Conservation (phyloP, 1,140 invertebrate species). For the Drosophila nannoptera region DNA sequence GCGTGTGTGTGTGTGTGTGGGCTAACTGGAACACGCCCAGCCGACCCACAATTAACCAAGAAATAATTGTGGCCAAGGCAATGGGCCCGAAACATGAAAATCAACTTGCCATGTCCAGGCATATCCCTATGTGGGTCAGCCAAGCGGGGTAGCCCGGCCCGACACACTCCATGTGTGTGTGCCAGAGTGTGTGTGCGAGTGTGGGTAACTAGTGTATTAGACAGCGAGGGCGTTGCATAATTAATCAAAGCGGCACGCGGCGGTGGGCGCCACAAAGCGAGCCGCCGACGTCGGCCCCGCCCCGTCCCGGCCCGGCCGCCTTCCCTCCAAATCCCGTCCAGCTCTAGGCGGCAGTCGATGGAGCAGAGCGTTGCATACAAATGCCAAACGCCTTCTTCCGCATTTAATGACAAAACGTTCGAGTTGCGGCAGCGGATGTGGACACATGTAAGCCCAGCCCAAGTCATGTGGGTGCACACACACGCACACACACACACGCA, state of each 20-base stretch:
- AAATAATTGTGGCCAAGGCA: constrained; percentile 30
- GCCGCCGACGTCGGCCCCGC: constrained; percentile 54
- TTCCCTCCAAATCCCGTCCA: constrained; percentile 54
- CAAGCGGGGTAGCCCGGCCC: not conserved
- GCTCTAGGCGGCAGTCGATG: constrained; percentile 11
- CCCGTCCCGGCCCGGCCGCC: constrained; percentile 44
- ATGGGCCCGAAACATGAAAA: constrained; percentile 36
- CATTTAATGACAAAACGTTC: constrained; percentile 50
- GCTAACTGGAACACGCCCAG: not conserved
- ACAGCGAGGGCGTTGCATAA: constrained; percentile 56
- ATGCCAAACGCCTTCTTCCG: constrained; percentile 70
- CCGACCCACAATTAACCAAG: constrained; percentile 11
- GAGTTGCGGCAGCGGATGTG: constrained; percentile 55
- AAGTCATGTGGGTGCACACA: constrained; percentile 33
- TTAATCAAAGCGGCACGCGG: constrained; percentile 74
- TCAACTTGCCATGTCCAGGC: constrained; percentile 44
- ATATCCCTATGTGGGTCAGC: constrained; percentile 51
- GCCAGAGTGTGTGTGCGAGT: not conserved
- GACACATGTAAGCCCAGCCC: constrained; percentile 31
- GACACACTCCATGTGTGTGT: not conserved
- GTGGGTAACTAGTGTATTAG: not conserved
- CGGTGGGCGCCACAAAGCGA: constrained; percentile 70
- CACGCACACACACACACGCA: constrained; percentile 34
- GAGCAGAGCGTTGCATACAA: constrained; percentile 51
- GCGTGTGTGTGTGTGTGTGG: too few species aligned